Base-by-base conservation (phyloP, 2,888 invertebrate genomes). In the Theretra japonica region DNA sequence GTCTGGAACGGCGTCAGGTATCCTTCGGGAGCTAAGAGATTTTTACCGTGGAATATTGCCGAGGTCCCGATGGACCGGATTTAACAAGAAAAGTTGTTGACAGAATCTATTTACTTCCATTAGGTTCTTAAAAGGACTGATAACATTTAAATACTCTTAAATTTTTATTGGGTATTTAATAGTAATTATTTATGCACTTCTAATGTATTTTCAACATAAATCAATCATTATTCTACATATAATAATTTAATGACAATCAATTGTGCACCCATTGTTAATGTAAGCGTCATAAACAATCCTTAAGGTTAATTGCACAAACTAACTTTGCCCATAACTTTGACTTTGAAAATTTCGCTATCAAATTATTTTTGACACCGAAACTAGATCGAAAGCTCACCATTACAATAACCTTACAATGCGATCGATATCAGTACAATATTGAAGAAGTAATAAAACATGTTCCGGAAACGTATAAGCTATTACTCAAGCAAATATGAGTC, bases 381-480 rank as follows among this genome's bases (percentile, higher is more conserved):
- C n/a, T 48, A 23, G 65, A 65, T 65, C 65, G 48, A 48, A 56
- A 48, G 21, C 53, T 48, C 28, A 30, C 62, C 60, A 71, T 75
- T 73, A 21, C 60, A 58, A 75, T 33, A 62, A 62, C 41, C 70
- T 71, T 48, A 23, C 53, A 2, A 23, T 17, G 30, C 60, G 48
- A 73, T 69, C 73, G 48, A 71, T 71, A 59, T 41, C 19, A 70
- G 71, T 76, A 75, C 77, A 75, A 74, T 77, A 76, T 75, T 76
- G 76, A 77, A 73, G 70, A 73, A 74, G 70, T 76, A 76, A 65
- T 80, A 74, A 76, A 73, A 73, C 71, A 70, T 72, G 41, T 65
- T 68, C 72, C 57, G 57, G 69, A 68, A 70, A 76, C 71, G 50
- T 53, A 73, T 48, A 58, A 68, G 73, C 74, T 75, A 73, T 74